Conservation (phyloP, 2,797 vertebrate species). For the Atherinosoma microstoma region DNA sequence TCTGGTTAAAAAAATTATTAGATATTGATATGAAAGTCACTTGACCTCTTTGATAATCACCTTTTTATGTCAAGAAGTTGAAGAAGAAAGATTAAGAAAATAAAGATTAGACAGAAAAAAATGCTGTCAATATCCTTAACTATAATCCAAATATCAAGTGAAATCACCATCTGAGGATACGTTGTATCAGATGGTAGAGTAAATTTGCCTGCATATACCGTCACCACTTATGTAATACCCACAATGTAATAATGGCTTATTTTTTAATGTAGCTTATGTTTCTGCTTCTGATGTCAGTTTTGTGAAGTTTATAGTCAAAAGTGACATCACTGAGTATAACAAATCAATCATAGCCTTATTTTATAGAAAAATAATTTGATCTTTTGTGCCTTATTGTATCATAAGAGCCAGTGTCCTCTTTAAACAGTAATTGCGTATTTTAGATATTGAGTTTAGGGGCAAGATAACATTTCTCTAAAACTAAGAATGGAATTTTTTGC, state of each 20-base stretch:
- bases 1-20: neutral
- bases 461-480: neutral
- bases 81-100: neutral
- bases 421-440: neutral
- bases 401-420: neutral
- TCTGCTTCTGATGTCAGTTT: neutral
- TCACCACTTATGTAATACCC: constrained; percentile 8
- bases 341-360: neutral
- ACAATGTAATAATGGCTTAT: neutral
- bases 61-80: neutral
- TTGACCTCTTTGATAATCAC: neutral
- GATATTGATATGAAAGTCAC: constrained; percentile 16
- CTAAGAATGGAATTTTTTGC: neutral
- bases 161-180: neutral
- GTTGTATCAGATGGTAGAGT: neutral
- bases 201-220: neutral
- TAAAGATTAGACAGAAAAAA: neutral
- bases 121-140: neutral
- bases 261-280: constrained; percentile 11
- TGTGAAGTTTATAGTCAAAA: neutral
- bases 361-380: neutral
- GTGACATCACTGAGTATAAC: neutral
- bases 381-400: neutral
- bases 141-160: neutral
- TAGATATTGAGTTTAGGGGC: neutral